Evolutionary conservation across 2,113 vertebrate species (phyloP).

Genomic region (Corythaeola cristata): DNA sequence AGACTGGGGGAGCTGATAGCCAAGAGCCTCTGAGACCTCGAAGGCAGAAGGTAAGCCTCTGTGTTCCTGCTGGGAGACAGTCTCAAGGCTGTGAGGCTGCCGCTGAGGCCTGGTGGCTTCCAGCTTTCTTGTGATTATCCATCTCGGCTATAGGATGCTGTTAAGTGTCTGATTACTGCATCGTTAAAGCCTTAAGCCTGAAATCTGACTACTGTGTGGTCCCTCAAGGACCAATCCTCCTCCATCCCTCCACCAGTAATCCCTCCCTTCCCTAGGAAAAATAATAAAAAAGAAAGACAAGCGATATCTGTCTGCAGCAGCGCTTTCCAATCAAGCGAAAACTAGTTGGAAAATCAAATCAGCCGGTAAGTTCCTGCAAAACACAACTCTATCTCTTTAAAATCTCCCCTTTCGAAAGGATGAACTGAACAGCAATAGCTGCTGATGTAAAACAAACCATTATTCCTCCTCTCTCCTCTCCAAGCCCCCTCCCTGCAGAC

Average conservation of each 20-base stretch:
- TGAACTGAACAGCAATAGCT: conserved; percentile 46
- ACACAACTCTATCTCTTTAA: conserved; percentile 55
- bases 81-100: background rate
- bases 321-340: conserved; percentile 55
- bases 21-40: background rate
- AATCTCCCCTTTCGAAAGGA: conserved; percentile 38
- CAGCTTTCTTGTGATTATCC: conserved; percentile 37
- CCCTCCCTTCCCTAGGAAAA: background rate
- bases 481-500: conserved; percentile 40
- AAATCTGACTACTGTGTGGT: conserved; percentile 9
- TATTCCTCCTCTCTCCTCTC: conserved; percentile 42
- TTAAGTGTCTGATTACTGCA: conserved; percentile 46
- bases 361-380: conserved; percentile 41
- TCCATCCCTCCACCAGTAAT: conserved; percentile 1
- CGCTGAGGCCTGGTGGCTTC: background rate
- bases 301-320: conserved; percentile 33
- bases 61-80: background rate
- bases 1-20: background rate
- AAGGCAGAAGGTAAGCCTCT: background rate
- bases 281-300: conserved; percentile 23
- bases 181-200: conserved; percentile 53
- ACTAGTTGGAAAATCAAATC: conserved; percentile 61
- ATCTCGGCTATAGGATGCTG: background rate
- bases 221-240: background rate
- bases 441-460: conserved; percentile 65